These are phyloP conservation scores for Pseudorhombus dupliciocellatus DNA, from an alignment of 2,113 vertebrate genomes.

Conservation along the genomic window DNA sequence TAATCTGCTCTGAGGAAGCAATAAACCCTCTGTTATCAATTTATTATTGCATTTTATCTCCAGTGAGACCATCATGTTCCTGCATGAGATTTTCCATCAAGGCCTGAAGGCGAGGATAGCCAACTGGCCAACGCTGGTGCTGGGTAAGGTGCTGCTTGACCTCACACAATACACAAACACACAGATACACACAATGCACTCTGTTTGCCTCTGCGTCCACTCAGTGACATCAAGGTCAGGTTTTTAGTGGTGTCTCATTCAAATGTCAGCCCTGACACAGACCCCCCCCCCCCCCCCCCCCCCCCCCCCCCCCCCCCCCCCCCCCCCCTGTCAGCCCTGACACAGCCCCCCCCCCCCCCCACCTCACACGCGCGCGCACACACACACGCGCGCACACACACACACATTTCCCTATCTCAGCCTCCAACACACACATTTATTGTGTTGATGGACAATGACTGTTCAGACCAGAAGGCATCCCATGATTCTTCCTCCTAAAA, in stretches of 20 bases:
- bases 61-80: constrained; percentile 99
- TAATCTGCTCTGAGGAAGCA: background rate
- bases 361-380: no score
- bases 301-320: no score
- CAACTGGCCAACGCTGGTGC: constrained; percentile 97
- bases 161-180: constrained; percentile 19
- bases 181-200: constrained; percentile 21
- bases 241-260: constrained; percentile 19
- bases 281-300: background rate
- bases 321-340: no score
- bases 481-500: constrained; percentile 58
- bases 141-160: constrained; percentile 86
- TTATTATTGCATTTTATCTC: constrained; percentile 22
- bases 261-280: background rate
- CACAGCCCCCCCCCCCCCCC: no score
- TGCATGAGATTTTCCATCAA: constrained; percentile 99
- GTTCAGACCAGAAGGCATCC: constrained; percentile 46
- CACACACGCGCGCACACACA: constrained; percentile 27
- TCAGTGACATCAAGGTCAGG: constrained; percentile 62
- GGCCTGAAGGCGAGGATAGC: constrained; percentile 97
- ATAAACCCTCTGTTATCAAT: background rate
- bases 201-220: constrained; percentile 28
- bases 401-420: constrained; percentile 48
- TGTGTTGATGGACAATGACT: constrained; percentile 71
- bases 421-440: constrained; percentile 50